Evolutionary conservation across 2,888 invertebrate species (phyloP).

Genomic region (Eupithecia tripunctaria): DNA sequence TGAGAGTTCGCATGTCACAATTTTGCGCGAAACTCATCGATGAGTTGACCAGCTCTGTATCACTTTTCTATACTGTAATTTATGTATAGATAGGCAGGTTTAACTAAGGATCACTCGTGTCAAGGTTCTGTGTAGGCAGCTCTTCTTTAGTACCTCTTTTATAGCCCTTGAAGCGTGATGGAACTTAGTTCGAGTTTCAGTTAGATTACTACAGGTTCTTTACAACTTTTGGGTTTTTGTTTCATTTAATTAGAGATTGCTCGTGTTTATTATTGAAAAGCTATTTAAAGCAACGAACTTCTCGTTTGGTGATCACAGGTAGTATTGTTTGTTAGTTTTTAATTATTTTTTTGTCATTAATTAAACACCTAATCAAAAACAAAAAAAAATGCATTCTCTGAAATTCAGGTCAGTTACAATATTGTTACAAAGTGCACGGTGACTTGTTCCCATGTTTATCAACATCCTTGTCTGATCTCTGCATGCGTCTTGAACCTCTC

Average conservation of each 20-base stretch:
- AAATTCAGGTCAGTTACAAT: too few species aligned
- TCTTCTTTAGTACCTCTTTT: slow-evolving; percentile 34
- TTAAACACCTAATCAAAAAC: too few species aligned
- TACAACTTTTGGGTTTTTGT: slow-evolving; percentile 11
- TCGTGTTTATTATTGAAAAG: not conserved
- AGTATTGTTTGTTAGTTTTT: not conserved
- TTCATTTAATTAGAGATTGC: slow-evolving; percentile 8
- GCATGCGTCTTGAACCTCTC: too few species aligned
- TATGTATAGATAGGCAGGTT: slow-evolving; percentile 8
- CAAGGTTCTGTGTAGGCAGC: slow-evolving; percentile 32
- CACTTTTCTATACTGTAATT: slow-evolving; percentile 1
- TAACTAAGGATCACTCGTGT: slow-evolving; percentile 30
- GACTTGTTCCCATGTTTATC: too few species aligned
- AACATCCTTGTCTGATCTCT: too few species aligned
- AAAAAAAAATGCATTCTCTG: too few species aligned
- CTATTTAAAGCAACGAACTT: not conserved
- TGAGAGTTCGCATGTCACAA: not conserved
- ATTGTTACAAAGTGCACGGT: too few species aligned
- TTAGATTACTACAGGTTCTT: slow-evolving; percentile 13
- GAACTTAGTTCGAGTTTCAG: slow-evolving; percentile 24
- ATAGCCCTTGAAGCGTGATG: slow-evolving; percentile 28
- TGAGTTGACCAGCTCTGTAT: not conserved
- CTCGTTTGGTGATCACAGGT: not conserved
- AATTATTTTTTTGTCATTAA: too few species aligned
- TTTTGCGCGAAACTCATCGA: not conserved